Evolutionary conservation across 2,888 invertebrate species (phyloP), one percentile per base, ranked within the genome.

Genomic region (Caenorhabditis virilis): DNA sequence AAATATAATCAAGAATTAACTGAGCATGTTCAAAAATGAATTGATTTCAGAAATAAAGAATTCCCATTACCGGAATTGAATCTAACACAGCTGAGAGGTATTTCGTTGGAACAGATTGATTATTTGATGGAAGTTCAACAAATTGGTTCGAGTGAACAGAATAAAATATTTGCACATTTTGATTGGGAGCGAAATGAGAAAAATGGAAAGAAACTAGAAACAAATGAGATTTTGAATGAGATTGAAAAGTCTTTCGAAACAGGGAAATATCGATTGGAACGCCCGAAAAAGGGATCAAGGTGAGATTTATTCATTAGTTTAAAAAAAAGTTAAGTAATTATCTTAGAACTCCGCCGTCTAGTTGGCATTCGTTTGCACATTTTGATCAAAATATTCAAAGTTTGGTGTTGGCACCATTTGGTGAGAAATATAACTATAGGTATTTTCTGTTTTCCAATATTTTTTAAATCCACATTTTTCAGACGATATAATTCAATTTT

Each of bases 301-400:
- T n/a, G n/a, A n/a, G n/a, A n/a, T n/a, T n/a, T n/a, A n/a, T n/a
- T n/a, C n/a, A n/a, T n/a, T n/a, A n/a, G n/a, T n/a, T n/a, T n/a
- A n/a, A n/a, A n/a, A n/a, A 41, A 22, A 33, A 22, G 23, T 7
- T 47, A 46, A 16, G 5, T 7, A 15, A 6, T 25, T 27, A 16
- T 15, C 5, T 15, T 7, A 49, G 50, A 39, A 63, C 76, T 13
- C 80, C 80, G 4, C 78, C 80, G 6, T 56, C 78, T 23, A 71
- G 68, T 39, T 80, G 77, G 69, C 77, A 80, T 41, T 70, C 80
- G 6, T 63, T 80, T 33, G 67, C 77, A 5, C 66, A 60, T 36
- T 54, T 65, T 30, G 59, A 71, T 43, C 15, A 42, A 2, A 50
- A 58, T 1, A 65, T 64, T n/a, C 71, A 72, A 30, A 61, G 67